Evolutionary conservation across 1,140 invertebrate species (phyloP), one percentile per base, ranked within the genome.

Genomic region (Zophobas atratus): DNA sequence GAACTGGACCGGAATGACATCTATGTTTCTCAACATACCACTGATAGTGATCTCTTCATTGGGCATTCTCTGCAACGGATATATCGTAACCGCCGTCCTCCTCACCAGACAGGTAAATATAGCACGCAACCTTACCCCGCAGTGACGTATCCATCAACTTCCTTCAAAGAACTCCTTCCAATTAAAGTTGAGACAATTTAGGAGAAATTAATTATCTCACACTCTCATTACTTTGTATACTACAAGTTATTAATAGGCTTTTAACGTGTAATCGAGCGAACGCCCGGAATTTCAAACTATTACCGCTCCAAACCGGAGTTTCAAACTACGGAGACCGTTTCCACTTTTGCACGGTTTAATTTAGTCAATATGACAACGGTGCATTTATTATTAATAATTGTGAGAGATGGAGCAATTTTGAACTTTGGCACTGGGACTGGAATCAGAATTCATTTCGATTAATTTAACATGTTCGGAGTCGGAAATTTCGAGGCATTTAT

Each of bases 61-160:
- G 41, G 86, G 85, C 70, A 80, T 86, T 39, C 74, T 85, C 56
- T 80, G 86, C 48, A 86, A 86, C 77, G 83, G 81, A 34, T 86
- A 85, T 76, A 85, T 86, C 70, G 70, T 86, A 49, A 75, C 86
- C 6, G 83, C 85, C 38, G 82, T 86, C 20, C 49, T 86, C 32
- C 77, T 86, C 33, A 84, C 85, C 3, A 84, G 82, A 76, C 86
- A 86, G 84, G 86, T 86, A 77, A 20, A 20, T 20, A 20, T 20
- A 20, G 20, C 20, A 20, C 20, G 20, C 20, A 20, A 20, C 20
- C 20, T 20, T 20, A 20, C 20, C 20, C 20, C 20, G 20, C 20
- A 20, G 20, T 20, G 20, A 20, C 20, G 20, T 20, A 20, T 20
- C 20, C 20, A 20, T 20, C 20, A 20, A 20, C 20, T 20, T 20